Evolutionary conservation across 2,888 invertebrate species (phyloP).

Genomic region (Nemapogon koenigi): DNA sequence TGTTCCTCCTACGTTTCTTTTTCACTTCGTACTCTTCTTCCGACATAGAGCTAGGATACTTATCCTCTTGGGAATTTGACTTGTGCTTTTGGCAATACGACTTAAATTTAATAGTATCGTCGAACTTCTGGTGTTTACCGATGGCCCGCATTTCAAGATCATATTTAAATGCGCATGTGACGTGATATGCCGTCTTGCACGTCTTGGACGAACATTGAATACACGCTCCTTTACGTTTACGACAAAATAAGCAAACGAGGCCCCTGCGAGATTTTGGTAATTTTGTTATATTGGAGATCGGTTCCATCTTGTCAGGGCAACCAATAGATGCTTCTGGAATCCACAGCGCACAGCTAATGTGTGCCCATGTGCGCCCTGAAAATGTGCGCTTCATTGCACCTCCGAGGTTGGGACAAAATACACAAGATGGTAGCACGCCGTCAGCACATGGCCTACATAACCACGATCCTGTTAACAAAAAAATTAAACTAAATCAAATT

Average conservation of each 20-base stretch:
- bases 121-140: constrained; percentile 93
- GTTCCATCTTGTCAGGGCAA: constrained; percentile 98
- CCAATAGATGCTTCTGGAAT: constrained; percentile 98
- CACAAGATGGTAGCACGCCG: constrained; percentile 88
- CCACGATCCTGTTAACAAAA: constrained; percentile 80
- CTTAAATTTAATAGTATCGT: constrained; percentile 91
- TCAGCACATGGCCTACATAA: constrained; percentile 93
- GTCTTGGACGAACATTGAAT: constrained; percentile 98
- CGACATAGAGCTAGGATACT: constrained; percentile 74
- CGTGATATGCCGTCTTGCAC: constrained; percentile 98
- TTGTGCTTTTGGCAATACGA: constrained; percentile 98
- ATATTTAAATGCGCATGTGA: constrained; percentile 97
- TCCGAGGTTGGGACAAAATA: constrained; percentile 95
- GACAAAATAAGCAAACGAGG: constrained; percentile 92
- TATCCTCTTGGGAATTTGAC: constrained; percentile 86
- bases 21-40: constrained; percentile 83
- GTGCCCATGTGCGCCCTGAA: constrained; percentile 96
- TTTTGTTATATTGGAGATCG: constrained; percentile 96
- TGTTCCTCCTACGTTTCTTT: constrained; percentile 84
- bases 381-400: constrained; percentile 98
- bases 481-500: no score
- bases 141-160: constrained; percentile 98
- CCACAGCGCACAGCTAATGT: constrained; percentile 98
- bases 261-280: constrained; percentile 97
- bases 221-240: constrained; percentile 95